phyloP scores from a whole-genome alignment of 2,888 invertebrate genomes.

The Brachynemurus nebulosus region DNA sequence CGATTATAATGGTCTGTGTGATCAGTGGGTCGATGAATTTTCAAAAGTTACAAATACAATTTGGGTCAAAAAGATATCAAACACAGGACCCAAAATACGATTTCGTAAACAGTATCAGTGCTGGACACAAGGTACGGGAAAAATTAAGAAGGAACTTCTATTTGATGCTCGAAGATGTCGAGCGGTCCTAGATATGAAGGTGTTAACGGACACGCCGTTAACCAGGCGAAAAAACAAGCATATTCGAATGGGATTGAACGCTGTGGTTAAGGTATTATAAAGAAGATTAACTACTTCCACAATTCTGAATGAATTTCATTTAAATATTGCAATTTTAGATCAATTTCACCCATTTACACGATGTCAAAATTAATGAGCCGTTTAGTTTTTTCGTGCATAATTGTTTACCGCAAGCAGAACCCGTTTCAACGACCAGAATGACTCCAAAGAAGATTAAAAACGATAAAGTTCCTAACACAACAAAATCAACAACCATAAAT shows the following conservation, averaged over 20 bases:
- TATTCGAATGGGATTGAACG: conserved; percentile 29
- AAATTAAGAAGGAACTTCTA: conserved; percentile 28
- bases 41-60: conserved; percentile 29
- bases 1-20: conserved; percentile 29
- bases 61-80: conserved; percentile 32
- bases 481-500: too few relatives aligned
- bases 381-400: conserved; percentile 29
- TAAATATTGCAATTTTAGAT: conserved; percentile 24
- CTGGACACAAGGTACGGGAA: conserved; percentile 29
- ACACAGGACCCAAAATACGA: conserved; percentile 31
- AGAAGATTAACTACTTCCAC: background rate
- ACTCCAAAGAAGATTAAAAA: conserved; percentile 25
- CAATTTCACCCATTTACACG: conserved; percentile 29
- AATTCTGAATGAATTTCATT: background rate
- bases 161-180: conserved; percentile 31
- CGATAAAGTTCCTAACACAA: conserved; percentile 17
- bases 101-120: conserved; percentile 33
- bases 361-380: conserved; percentile 23
- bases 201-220: conserved; percentile 28
- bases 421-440: conserved; percentile 23
- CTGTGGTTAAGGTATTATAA: conserved; percentile 28
- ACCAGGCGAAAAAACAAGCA: conserved; percentile 29
- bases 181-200: conserved; percentile 30
- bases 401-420: conserved; percentile 27
- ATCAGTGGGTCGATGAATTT: conserved; percentile 31